Base-by-base conservation (phyloP, 2,797 vertebrate genomes). In the Thalassophryne amazonica region DNA sequence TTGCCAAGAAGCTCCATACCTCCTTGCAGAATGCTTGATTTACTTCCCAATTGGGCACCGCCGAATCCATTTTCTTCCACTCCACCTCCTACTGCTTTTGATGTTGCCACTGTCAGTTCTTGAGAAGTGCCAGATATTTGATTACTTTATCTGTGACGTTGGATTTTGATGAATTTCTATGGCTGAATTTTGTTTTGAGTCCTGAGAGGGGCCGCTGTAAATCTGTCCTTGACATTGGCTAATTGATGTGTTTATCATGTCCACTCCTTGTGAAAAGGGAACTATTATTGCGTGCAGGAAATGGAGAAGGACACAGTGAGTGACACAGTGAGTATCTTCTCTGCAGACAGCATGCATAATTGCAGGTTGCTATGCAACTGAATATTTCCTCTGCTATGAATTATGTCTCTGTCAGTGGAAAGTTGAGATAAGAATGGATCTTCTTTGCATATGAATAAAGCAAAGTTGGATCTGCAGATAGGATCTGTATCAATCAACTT, bases 301-400 rank as follows among this genome's bases (percentile, higher is more conserved):
- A 67, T 30, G 55, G 42, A 55, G 56, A 62, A 51, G 69, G 72
- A 80, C 51, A 55, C 43, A 60, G 54, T 38, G 48, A 73, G 46
- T n/a, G n/a, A n/a, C n/a, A n/a, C n/a, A n/a, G n/a, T 60, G 47
- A 64, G 60, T 46, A 54, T 76, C 43, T 36, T 46, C 64, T 84
- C 65, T 71, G 69, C 54, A 68, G 73, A 76, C 76, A 56, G 67
- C 71, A 68, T 70, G 54, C 52, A 42, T 86, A 86, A 89, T 88
- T 87, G 73, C 73, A 60, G 70, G 88, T 89, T 89, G 86, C 86
- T 81, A 86, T 75, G 87, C 84, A 73, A 90, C 87, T 48, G 73
- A 81, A 85, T 72, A 70, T 74, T 76, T 80, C 71, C 71, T 64
- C 55, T 8, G 40, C 60, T 57, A 62, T 77, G 60, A 88, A 82